Base-by-base conservation (phyloP, 2,113 vertebrate species). In the Balaeniceps rex region DNA sequence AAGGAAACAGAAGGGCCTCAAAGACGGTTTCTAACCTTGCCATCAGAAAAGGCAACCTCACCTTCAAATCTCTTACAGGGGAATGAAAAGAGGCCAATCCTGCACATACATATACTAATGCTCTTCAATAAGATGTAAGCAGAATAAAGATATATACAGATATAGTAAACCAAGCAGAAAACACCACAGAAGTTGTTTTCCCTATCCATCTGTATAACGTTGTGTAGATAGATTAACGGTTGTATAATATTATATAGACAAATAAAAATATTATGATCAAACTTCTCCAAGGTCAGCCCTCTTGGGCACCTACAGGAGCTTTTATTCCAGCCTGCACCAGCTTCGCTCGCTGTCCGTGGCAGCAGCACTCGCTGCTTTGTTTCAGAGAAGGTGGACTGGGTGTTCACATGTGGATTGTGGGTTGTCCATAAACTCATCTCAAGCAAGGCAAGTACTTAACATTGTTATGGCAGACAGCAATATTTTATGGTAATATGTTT, bases 291-390 rank as follows among this genome's bases (percentile, higher is more conserved):
- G 47, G 22, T 70, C 33, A 46, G 55, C 6, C 38, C 75, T 74
- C 55, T 34, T 12, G 26, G 19, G 61, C 49, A 64, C 49, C 13
- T 29, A 31, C 13, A 24, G 22, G 15, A 11, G n/a, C 26, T 29
- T 46, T 46, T 26, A 29, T 34, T 52, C 28, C 68, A 75, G 29
- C 15, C 54, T 21, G 11, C 7, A 2, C 13, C 3, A 0, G 21
- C 29, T 57, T 29, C n/a, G 17, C 33, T 49, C 1, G 0, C 33
- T 8, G 28, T 38, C 14, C 0, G 0, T 8, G 34, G 36, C 40
- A 83, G 60, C 25, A n/a, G 42, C 54, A 36, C 33, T n/a, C 28
- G 3, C 19, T 65, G 36, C 25, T 84, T 33, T 58, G 19, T 33
- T 64, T n/a, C 55, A 42, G 66, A 52, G 42, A 63, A 57, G 0